Conservation (phyloP, 2,797 vertebrate species). For the Coreius guichenoti region DNA sequence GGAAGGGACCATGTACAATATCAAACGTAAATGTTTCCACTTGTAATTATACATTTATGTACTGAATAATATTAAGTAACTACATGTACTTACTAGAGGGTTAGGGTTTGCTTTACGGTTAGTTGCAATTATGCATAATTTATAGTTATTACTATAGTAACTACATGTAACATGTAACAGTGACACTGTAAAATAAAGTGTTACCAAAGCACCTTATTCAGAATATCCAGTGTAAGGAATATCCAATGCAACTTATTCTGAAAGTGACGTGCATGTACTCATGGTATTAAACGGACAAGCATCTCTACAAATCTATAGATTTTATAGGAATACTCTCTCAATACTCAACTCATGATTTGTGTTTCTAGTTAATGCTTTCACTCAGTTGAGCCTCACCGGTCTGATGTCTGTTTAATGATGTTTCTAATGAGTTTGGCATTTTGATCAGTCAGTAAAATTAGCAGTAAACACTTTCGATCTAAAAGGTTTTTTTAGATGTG, state of each 20-base stretch:
- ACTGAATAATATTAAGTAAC: no score
- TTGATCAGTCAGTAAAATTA: constrained; percentile 7
- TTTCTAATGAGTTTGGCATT: constrained; percentile 13
- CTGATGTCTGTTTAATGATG: constrained; percentile 2
- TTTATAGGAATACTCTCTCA: background rate
- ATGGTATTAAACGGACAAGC: background rate
- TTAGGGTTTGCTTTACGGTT: no score
- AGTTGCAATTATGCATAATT: no score
- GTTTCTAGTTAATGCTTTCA: background rate
- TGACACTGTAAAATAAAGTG: no score
- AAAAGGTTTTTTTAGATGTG: background rate
- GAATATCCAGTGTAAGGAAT: no score
- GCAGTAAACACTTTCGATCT: background rate
- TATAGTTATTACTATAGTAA: no score
- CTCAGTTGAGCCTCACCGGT: background rate
- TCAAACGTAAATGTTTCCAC: background rate
- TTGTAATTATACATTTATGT: no score
- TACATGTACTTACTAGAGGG: no score
- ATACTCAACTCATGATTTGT: background rate
- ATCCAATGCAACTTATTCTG: background rate
- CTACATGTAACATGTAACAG: no score
- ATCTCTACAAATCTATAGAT: background rate
- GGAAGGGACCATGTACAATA: background rate
- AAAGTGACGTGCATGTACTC: background rate
- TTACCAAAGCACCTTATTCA: no score